These are phyloP conservation scores for Zaprionus capensis DNA, from an alignment of 1,140 invertebrate genomes.

Conservation along the genomic window DNA sequence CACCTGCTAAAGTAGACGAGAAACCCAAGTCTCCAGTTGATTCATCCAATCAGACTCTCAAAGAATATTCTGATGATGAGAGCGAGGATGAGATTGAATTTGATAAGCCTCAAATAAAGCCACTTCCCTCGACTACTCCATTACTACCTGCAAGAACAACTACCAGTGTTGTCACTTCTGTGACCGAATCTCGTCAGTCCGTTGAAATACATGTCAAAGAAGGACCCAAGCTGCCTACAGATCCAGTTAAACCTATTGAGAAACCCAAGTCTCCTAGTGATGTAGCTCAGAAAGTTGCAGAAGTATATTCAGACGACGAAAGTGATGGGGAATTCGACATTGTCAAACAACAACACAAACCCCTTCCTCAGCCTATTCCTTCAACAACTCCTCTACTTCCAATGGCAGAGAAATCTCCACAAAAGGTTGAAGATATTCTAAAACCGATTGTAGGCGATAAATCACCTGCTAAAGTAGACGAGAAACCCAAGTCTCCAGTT, in stretches of 20 bases:
- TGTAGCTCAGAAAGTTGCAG: neutral
- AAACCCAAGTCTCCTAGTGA: neutral
- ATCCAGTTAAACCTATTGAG: neutral
- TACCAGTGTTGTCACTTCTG: neutral
- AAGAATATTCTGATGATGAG: neutral
- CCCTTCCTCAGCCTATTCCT: neutral
- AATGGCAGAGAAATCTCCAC: too few relatives aligned
- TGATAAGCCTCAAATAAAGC: conserved; percentile 4
- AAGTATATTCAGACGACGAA: conserved; percentile 21
- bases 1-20: neutral
- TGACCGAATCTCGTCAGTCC: neutral
- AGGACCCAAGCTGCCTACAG: neutral
- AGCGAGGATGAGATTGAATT: neutral
- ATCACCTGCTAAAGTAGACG: too few relatives aligned
- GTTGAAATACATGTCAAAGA: neutral
- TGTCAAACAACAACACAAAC: neutral
- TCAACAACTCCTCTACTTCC: too few relatives aligned
- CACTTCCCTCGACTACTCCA: neutral
- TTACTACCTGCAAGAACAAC: neutral
- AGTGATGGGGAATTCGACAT: neutral
- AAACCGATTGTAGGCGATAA: too few relatives aligned
- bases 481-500: too few relatives aligned
- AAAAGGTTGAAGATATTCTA: too few relatives aligned
- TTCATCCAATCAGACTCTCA: neutral
- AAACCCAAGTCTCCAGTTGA: conserved; percentile 2